Conservation (phyloP, 2,797 vertebrate species). For the Lithobates sylvaticus region DNA sequence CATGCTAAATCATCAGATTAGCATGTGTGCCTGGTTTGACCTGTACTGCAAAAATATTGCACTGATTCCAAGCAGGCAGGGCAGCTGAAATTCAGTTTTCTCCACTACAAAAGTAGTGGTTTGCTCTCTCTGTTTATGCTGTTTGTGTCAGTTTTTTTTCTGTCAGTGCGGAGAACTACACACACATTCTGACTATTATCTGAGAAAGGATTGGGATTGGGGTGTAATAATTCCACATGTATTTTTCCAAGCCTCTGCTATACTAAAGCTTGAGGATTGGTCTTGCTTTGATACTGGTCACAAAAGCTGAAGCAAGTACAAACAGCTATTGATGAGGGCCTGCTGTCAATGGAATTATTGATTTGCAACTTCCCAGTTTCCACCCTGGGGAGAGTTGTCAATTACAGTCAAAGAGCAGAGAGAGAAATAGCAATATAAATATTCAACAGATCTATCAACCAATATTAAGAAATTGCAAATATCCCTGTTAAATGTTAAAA, state of each 20-base stretch:
- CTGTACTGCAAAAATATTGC: no score
- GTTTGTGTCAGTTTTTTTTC: no score
- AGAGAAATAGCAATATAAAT: not conserved
- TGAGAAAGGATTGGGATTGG: no score
- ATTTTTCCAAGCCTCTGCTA: not conserved
- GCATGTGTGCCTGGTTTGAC: no score
- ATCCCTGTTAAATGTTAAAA: not conserved
- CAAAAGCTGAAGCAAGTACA: not conserved
- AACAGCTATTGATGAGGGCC: not conserved
- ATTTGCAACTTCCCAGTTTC: not conserved
- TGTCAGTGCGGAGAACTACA: no score
- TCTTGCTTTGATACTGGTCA: not conserved
- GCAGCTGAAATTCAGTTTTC: no score
- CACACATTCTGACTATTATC: no score
- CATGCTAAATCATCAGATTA: no score
- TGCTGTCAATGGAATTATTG: not conserved
- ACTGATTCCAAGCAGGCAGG: no score
- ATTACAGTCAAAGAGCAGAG: not conserved
- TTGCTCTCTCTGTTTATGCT: no score
- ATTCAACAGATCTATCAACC: not conserved
- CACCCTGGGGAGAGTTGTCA: not conserved
- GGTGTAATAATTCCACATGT: no score
- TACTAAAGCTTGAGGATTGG: not conserved
- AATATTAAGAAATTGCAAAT: not conserved
- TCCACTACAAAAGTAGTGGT: no score